Evolutionary conservation across 1,140 invertebrate species (phyloP).

Genomic region (Drosophila tropicalis): DNA sequence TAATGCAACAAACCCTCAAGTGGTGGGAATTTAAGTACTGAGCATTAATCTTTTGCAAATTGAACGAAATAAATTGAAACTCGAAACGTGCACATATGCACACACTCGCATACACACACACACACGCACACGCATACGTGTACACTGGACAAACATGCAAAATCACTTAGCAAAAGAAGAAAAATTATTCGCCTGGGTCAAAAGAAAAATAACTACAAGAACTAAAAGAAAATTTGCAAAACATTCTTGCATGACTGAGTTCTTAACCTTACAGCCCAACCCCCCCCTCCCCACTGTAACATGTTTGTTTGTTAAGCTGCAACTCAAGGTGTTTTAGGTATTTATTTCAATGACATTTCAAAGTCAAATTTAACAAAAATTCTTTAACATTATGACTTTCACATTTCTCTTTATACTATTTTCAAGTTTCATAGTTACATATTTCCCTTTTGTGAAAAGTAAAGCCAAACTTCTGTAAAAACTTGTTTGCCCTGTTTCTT

Average conservation of each 20-base stretch:
- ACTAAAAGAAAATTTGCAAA: conserved; percentile 6
- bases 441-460: neutral
- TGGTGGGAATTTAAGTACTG: neutral
- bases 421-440: neutral
- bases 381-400: conserved; percentile 1
- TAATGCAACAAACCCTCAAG: conserved; percentile 1
- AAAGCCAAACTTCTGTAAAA: too few relatives aligned
- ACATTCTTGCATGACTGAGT: conserved; percentile 6
- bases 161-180: neutral
- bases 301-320: neutral
- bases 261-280: neutral
- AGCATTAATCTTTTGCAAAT: conserved; percentile 12
- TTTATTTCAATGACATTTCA: conserved; percentile 10
- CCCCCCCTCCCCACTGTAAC: neutral
- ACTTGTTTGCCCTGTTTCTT: too few relatives aligned
- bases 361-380: conserved; percentile 12
- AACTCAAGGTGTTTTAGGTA: conserved; percentile 8
- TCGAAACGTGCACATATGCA: neutral
- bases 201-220: neutral
- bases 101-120: neutral
- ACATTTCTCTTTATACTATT: conserved; percentile 7
- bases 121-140: neutral
- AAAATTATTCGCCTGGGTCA: conserved; percentile 7
- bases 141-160: neutral
- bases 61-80: conserved; percentile 10